phyloP scores from a whole-genome alignment of 1,140 invertebrate genomes.

The Pseudomyrmex sp. region DNA sequence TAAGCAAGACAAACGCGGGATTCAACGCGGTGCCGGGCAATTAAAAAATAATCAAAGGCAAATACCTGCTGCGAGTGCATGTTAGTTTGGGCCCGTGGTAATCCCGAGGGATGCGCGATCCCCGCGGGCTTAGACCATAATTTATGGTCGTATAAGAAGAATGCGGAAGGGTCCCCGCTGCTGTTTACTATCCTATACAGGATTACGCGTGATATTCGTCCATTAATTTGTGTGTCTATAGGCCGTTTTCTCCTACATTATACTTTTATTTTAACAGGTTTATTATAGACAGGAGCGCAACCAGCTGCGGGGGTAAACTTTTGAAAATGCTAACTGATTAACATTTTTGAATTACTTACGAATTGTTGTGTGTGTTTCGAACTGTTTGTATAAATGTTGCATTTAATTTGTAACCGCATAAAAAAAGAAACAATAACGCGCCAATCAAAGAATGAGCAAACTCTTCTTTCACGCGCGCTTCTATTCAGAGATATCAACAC shows the following conservation, averaged over 20 bases:
- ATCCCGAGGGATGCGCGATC: constrained; percentile 66
- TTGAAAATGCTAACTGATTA: too few species aligned
- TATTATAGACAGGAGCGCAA: not conserved
- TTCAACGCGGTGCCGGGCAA: constrained; percentile 42
- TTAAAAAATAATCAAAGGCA: constrained; percentile 76
- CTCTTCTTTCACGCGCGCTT: too few species aligned
- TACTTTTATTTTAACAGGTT: constrained; percentile 6
- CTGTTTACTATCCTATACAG: constrained; percentile 79
- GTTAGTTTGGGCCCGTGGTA: constrained; percentile 55
- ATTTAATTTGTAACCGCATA: too few species aligned
- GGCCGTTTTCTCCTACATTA: constrained; percentile 26
- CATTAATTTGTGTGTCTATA: constrained; percentile 69
- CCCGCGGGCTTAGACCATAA: constrained; percentile 78
- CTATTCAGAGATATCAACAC: not conserved
- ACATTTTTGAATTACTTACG: too few species aligned
- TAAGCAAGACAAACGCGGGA: constrained; percentile 33
- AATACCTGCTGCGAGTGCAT: constrained; percentile 56
- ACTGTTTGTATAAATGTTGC: too few species aligned
- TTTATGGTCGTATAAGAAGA: constrained; percentile 84
- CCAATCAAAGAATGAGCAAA: not conserved
- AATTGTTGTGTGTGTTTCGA: too few species aligned
- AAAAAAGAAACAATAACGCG: not conserved
- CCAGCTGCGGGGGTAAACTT: too few species aligned
- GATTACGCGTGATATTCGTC: constrained; percentile 71
- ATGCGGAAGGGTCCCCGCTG: constrained; percentile 80